Base-by-base conservation (phyloP, 2,113 vertebrate genomes). In the Gnathonemus echidnorhynchus region DNA sequence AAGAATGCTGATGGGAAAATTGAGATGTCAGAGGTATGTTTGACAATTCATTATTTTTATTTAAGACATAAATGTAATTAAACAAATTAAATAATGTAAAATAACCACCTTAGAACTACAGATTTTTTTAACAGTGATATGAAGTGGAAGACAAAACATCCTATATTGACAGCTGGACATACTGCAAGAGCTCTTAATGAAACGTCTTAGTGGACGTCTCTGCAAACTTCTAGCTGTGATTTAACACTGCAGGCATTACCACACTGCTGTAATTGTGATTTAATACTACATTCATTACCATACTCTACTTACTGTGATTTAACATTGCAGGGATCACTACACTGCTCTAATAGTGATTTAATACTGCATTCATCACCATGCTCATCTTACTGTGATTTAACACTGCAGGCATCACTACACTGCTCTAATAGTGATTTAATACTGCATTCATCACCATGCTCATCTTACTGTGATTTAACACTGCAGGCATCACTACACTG, bases 1-100 rank as follows among this genome's bases (percentile, higher is more conserved):
- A 97, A 98, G 95, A 99, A 99, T 19, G 96, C 97, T 0, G 98
- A 99, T 0, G 98, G 98, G 27, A 97, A 97, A 90, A 99, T 99
- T 5, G 98, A 99, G 95, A 97, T 99, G 97, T 96, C 98, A 0
- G 98, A 99, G 97, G 98, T 99, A 94, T 42, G 74, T 39, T 42
- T 80, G 74, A 39, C 74, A 80, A 39, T 77, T 77, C 35, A 39
- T 77, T 0, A 39, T 77, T 77, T 39, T 77, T 17, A 77, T 77
- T 77, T 39, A 17, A 77, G 5, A 39, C 70, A 66, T 70, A 80
- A 7, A 80, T 39, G 35, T 8, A 42, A 42, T 80, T 42, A 17
- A 77, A 42, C 15, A 39, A 77, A 77, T 31, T 19, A 80, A 35
- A 5, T 80, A 35, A 62, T 66, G 58, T 27, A 8, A 27, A 66